Base-by-base conservation (phyloP, 2,797 vertebrate genomes). In the Bucorvus abyssinicus region DNA sequence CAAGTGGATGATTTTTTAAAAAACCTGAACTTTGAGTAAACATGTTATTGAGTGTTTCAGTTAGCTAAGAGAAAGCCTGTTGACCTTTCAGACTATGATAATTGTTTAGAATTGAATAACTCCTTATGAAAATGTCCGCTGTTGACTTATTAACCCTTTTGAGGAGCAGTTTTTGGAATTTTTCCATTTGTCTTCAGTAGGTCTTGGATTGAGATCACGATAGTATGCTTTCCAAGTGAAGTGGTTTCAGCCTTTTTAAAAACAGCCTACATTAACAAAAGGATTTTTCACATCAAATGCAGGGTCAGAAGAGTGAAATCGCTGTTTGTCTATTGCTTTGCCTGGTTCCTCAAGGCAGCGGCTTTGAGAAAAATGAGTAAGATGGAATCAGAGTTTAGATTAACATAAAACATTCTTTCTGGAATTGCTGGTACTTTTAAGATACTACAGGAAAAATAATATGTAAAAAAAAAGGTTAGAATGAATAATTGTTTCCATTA, bases 401-500 rank as follows among this genome's bases (percentile, higher is more conserved):
- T 85, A 92, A 67, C 3, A 12, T 59, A 69, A 87, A 95, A 36
- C 38, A 80, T 84, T 92, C n/a, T 74, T 78, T n/a, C 90, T 94
- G 82, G 88, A 94, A 93, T 92, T 93, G 53, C 61, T 89, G 50
- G 60, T 65, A 90, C 94, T 97, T 96, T 91, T 49, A 74, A 92
- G 71, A 40, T 65, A 87, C n/a, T 68, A 44, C 57, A 83, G 36
- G 71, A 80, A 89, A 90, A 91, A 92, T 10, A 50, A 50, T 55
- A 76, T 29, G 69, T 65, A 7, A 9, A 55, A n/a, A 8, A 59
- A 71, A 67, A 75, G 45, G 30, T 56, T 90, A 38, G 50, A 85
- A 71, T 95, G 86, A 95, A 53, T 87, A 93, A 95, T 96, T 87
- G 68, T 93, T 95, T 84, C 88, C 92, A 92, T 95, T 96, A 92